phyloP scores from a whole-genome alignment of 2,888 invertebrate genomes.

The Macaria liturata region DNA sequence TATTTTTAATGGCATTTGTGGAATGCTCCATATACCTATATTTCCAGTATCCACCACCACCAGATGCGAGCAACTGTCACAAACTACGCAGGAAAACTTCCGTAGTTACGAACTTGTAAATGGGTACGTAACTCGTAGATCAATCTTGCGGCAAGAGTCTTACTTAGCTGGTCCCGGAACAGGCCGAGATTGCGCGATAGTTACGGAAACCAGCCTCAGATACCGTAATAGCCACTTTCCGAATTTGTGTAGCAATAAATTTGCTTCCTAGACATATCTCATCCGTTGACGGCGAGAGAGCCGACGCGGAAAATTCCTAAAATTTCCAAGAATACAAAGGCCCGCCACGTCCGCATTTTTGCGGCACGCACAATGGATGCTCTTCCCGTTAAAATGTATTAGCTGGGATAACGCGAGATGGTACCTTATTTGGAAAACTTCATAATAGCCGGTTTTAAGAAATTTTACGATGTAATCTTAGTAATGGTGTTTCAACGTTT shows the following conservation, averaged over 20 bases:
- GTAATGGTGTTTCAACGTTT: slow-evolving; percentile 9
- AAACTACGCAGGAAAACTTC: no score
- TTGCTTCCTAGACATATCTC: slow-evolving; percentile 38
- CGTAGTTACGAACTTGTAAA: neutral
- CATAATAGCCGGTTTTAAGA: slow-evolving; percentile 16
- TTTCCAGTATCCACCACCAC: no score
- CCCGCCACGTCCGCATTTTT: slow-evolving; percentile 40
- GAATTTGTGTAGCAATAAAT: slow-evolving; percentile 45
- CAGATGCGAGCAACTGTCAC: no score
- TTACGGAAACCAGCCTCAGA: slow-evolving; percentile 24
- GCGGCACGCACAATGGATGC: slow-evolving; percentile 45
- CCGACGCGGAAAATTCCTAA: slow-evolving; percentile 40
- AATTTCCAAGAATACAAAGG: slow-evolving; percentile 47
- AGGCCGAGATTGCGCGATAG: slow-evolving; percentile 22
- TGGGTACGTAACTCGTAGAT: slow-evolving; percentile 7
- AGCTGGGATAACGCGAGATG: slow-evolving; percentile 39
- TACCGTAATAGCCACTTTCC: slow-evolving; percentile 35
- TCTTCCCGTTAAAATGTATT: slow-evolving; percentile 38
- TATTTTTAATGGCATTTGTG: no score
- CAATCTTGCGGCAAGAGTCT: slow-evolving; percentile 13
- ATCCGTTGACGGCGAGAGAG: slow-evolving; percentile 40
- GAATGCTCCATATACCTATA: no score
- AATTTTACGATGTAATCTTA: slow-evolving; percentile 30
- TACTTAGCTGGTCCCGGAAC: slow-evolving; percentile 10
- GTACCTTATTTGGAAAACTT: neutral